A percentile compares a stretch with the other conserved stretches of the same genome.
These are phyloP conservation scores for Drosophila prosaltans DNA, from an alignment of 1,140 invertebrate genomes.

Conservation along the genomic window DNA sequence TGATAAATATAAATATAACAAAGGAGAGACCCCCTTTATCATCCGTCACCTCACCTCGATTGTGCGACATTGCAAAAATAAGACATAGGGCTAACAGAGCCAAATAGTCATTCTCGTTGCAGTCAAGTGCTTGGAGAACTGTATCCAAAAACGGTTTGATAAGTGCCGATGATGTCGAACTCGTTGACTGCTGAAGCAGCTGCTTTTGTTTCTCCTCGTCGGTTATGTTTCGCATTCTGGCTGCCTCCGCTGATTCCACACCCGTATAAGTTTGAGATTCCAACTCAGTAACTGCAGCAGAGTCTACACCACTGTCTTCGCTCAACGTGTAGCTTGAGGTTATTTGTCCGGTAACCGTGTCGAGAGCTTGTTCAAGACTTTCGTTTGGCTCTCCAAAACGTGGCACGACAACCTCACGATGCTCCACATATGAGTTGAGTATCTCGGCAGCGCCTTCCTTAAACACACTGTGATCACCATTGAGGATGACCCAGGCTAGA, in stretches of 20 bases:
- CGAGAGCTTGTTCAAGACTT: constrained; percentile 87
- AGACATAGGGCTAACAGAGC: constrained; percentile 96
- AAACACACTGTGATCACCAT: constrained; percentile 89
- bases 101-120: constrained; percentile 96
- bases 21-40: no score
- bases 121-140: constrained; percentile 92
- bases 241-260: constrained; percentile 34
- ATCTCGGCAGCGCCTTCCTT: constrained; percentile 89
- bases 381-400: constrained; percentile 85
- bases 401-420: constrained; percentile 83
- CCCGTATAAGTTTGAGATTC: constrained; percentile 26
- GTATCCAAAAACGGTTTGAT: constrained; percentile 93
- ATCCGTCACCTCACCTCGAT: constrained; percentile 89
- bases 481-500: constrained; percentile 94
- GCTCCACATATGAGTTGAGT: constrained; percentile 88
- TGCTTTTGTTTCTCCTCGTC: constrained; percentile 96
- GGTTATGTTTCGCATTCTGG: constrained; percentile 89
- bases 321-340: constrained; percentile 53
- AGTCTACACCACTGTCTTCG: constrained; percentile 59
- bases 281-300: background rate
- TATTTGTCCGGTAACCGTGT: constrained; percentile 70
- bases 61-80: constrained; percentile 96
- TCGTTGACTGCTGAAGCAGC: constrained; percentile 83
- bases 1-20: background rate
- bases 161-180: constrained; percentile 40